Evolutionary conservation across 1,140 invertebrate species (phyloP).

Genomic region (Drosophila pseudoobscura): DNA sequence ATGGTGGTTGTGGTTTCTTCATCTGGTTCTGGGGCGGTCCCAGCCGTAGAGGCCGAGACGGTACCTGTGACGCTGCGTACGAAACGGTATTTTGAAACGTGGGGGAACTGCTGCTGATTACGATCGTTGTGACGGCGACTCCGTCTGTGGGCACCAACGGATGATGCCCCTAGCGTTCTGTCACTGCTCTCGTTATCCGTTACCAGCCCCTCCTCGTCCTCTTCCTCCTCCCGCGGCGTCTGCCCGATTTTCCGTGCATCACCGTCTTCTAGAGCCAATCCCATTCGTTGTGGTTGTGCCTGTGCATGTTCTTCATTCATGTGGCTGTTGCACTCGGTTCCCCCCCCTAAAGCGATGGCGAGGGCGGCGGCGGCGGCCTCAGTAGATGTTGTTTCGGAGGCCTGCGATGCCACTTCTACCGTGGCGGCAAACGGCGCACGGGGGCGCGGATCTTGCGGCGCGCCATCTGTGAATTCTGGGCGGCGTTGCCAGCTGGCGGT

Average conservation of each 20-base stretch:
- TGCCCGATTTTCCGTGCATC: neutral
- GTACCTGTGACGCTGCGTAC: conserved; percentile 24
- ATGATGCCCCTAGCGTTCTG: neutral
- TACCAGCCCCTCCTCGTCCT: neutral
- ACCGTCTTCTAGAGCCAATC: neutral
- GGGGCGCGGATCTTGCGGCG: conserved; percentile 64
- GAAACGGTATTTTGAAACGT: conserved; percentile 35
- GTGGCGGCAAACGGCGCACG: conserved; percentile 58
- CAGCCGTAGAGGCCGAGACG: too few species aligned
- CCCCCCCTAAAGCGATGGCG: neutral
- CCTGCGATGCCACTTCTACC: conserved; percentile 64
- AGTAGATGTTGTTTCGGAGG: conserved; percentile 32
- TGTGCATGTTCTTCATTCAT: too few species aligned
- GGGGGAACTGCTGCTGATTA: conserved; percentile 16
- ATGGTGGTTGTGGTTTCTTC: too few species aligned
- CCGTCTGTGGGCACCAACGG: neutral
- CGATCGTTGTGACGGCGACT: neutral
- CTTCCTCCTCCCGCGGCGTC: neutral
- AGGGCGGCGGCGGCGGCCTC: conserved; percentile 13
- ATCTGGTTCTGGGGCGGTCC: too few species aligned
- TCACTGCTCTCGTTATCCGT: neutral
- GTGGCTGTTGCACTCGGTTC: too few species aligned
- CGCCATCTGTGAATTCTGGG: conserved; percentile 47
- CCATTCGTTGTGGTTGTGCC: too few species aligned
- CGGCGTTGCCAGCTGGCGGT: conserved; percentile 42